A percentile compares a stretch with the other conserved stretches of the same genome.
These are phyloP conservation scores for Calycopis cecrops DNA, from an alignment of 1,140 invertebrate genomes.

Conservation along the genomic window DNA sequence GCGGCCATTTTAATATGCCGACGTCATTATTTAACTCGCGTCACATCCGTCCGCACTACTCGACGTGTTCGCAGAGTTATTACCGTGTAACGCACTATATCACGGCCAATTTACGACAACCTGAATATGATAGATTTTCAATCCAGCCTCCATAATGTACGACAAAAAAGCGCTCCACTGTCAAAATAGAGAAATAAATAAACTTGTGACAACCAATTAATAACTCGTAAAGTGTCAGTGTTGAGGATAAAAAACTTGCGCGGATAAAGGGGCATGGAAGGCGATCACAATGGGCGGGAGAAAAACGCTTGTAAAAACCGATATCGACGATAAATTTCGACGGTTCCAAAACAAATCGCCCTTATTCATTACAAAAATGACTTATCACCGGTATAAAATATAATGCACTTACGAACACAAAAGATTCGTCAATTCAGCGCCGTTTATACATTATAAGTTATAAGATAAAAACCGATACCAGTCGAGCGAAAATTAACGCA, in stretches of 20 bases:
- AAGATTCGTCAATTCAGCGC: constrained; percentile 30
- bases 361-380: constrained; percentile 75
- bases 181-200: constrained; percentile 74
- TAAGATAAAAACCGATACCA: constrained; percentile 37
- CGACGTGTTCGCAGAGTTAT: constrained; percentile 64
- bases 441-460: constrained; percentile 30
- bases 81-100: constrained; percentile 68
- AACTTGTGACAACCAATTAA: constrained; percentile 74
- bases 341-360: constrained; percentile 75
- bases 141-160: constrained; percentile 62
- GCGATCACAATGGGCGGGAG: constrained; percentile 63
- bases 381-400: constrained; percentile 63
- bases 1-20: constrained; percentile 65
- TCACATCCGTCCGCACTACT: constrained; percentile 65
- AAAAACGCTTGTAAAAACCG: constrained; percentile 69
- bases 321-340: constrained; percentile 72
- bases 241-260: constrained; percentile 63
- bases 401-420: constrained; percentile 63
- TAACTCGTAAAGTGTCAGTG: constrained; percentile 74
- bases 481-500: constrained; percentile 51
- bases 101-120: constrained; percentile 69
- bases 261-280: constrained; percentile 66
- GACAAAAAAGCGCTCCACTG: constrained; percentile 62
- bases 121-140: constrained; percentile 75
- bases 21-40: constrained; percentile 66